Percentiles rank a stretch among this genome's conserved stretches.
Conservation (phyloP, 2,797 vertebrate genomes). For the Muscicapa striata region DNA sequence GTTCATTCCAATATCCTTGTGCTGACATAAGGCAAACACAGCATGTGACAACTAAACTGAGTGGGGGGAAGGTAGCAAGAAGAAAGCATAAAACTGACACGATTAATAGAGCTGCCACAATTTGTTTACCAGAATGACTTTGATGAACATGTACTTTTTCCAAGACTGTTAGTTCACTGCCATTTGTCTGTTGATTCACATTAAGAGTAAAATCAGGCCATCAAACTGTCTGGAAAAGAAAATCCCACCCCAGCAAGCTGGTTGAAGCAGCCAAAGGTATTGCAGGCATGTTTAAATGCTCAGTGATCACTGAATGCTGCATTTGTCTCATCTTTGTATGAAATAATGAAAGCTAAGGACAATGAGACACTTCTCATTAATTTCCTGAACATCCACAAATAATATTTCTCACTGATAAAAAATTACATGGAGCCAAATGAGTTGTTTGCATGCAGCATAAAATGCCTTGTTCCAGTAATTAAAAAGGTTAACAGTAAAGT, state of each 20-base stretch:
- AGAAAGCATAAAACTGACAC: constrained; percentile 5
- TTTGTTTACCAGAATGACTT: constrained; percentile 40
- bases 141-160: constrained; percentile 37
- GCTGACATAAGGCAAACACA: constrained; percentile 10
- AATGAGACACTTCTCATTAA: background rate
- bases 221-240: background rate
- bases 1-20: background rate
- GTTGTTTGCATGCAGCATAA: background rate
- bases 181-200: constrained; percentile 27
- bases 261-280: background rate
- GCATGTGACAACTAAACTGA: background rate
- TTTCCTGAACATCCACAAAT: background rate
- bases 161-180: background rate
- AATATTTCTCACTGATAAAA: background rate
- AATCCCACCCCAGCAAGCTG: background rate
- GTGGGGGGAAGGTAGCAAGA: background rate
- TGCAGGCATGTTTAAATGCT: background rate
- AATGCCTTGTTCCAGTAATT: background rate
- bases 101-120: constrained; percentile 26
- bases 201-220: constrained; percentile 36
- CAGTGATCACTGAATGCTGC: background rate
- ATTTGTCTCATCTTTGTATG: background rate
- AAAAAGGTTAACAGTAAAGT: background rate
- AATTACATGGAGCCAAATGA: background rate
- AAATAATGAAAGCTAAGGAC: background rate